Evolutionary conservation across 2,113 vertebrate genomes (phyloP).

Genomic region (Platycercus adscitus): DNA sequence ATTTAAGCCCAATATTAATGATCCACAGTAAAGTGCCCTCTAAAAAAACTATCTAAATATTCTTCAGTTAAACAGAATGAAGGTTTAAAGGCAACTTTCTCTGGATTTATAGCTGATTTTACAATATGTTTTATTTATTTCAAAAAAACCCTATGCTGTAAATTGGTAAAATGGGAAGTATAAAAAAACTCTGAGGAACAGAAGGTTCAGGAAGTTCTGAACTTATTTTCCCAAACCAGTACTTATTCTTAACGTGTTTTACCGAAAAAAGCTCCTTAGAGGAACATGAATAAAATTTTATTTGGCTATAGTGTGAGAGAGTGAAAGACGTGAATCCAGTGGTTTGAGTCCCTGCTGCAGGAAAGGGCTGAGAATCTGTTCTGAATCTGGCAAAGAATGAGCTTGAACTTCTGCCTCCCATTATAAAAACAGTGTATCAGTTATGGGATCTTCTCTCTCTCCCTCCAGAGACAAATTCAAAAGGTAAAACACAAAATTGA

Average conservation of each 20-base stretch:
- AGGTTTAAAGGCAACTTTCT: neutral
- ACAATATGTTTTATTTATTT: neutral
- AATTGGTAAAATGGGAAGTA: neutral
- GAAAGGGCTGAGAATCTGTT: neutral
- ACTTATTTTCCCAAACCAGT: neutral
- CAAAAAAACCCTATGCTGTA: neutral
- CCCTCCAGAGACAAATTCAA: neutral
- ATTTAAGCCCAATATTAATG: neutral
- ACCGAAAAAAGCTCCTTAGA: neutral
- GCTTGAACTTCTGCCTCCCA: neutral
- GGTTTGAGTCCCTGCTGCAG: neutral
- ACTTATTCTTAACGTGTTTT: neutral
- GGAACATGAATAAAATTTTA: neutral
- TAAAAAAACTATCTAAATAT: neutral
- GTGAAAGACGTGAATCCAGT: neutral
- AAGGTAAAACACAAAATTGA: neutral
- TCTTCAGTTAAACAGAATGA: neutral
- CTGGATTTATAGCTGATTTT: neutral
- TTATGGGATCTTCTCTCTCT: neutral
- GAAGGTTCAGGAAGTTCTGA: neutral
- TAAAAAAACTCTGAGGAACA: neutral
- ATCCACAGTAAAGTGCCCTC: neutral
- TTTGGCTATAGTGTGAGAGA: neutral
- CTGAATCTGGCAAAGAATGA: neutral
- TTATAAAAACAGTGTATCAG: neutral